Base-by-base conservation (phyloP, 2,797 vertebrate species). In the Eutrigla gurnardus region DNA sequence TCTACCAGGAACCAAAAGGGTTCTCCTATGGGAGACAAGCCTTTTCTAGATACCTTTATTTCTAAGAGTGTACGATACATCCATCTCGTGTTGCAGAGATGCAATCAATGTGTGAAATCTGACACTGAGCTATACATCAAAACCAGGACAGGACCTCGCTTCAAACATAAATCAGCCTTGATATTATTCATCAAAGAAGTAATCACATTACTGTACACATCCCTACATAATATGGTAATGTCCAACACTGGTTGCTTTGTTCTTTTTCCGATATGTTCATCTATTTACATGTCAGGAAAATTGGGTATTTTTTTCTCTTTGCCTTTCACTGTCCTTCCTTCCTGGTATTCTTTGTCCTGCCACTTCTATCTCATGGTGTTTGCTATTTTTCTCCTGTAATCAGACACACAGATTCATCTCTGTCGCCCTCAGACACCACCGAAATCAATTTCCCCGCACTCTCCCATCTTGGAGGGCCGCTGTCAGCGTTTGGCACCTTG, bases 391-490 rank as follows among this genome's bases (percentile, higher is more conserved):
- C 83, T 89, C 73, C 85, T 87, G 82, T 88, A 90, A 91, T 92
- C 91, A 93, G 89, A 89, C 84, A 71, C 78, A 86, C 72, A 89
- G 86, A 94, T 93, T 84, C 78, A 94, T 94, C 90, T 91, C 83
- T 93, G 89, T 93, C 88, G 10, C 68, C 66, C 84, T 88, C 88
- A 87, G 74, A 89, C 85, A 87, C 35, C 74, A 83, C 75, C 80
- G 81, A 89, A 93, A 93, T 93, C 89, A 89, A 92, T 94, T 93
- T 91, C 89, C 90, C 81, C 87, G 81, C 84, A 85, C 85, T 89
- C 90, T 89, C 81, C 81, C 88, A 70, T 91, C 85, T 77, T 78
- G 69, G 85, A 85, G 83, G 88, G 82, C 74, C 33, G 65, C 88
- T 87, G 89, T 92, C 89, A 92, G 86, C 59, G 78, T 67, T 39